Base-by-base conservation (phyloP, 2,888 invertebrate genomes). In the Stegophylla sp. region DNA sequence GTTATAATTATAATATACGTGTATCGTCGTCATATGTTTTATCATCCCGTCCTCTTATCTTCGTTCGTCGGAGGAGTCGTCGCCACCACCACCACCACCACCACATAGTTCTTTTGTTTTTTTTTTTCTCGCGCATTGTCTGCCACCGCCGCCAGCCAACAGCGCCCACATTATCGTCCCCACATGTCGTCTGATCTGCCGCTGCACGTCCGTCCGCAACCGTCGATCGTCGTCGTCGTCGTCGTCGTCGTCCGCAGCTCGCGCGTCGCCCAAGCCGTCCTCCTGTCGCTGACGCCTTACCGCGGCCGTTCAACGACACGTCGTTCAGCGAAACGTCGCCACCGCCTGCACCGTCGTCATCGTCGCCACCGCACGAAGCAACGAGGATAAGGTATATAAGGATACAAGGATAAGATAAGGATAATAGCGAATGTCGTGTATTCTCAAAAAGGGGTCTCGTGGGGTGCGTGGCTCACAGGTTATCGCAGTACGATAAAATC, bases 341-440 rank as follows among this genome's bases (percentile, higher is more conserved):
- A 13, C 12, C 72, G 59, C 59, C 34, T 34, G 34, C 34, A 34
- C 4, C 34, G 3, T 34, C 20, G 0, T 34, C 69, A n/a, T 15
- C 51, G 3, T 51, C 28, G 5, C 69, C 59, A 13, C 12, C 72
- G 59, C 59, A 59, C 56, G 13, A 59, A 59, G n/a, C n/a, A n/a
- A 34, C 34, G 34, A 59, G 26, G 72, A 73, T 59, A 73, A 73
- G 72, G 72, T 73, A 73, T n/a, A n/a, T n/a, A n/a, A n/a, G n/a
- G n/a, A n/a, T n/a, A n/a, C n/a, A n/a, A n/a, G n/a, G n/a, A n/a
- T n/a, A n/a, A n/a, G n/a, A n/a, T n/a, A n/a, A n/a, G n/a, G n/a
- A n/a, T n/a, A n/a, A n/a, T n/a, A n/a, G n/a, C n/a, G n/a, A n/a
- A n/a, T n/a, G n/a, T n/a, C n/a, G n/a, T n/a, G n/a, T n/a, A n/a